phyloP scores from a whole-genome alignment of 2,888 invertebrate genomes.

The Polymixis lichenea region DNA sequence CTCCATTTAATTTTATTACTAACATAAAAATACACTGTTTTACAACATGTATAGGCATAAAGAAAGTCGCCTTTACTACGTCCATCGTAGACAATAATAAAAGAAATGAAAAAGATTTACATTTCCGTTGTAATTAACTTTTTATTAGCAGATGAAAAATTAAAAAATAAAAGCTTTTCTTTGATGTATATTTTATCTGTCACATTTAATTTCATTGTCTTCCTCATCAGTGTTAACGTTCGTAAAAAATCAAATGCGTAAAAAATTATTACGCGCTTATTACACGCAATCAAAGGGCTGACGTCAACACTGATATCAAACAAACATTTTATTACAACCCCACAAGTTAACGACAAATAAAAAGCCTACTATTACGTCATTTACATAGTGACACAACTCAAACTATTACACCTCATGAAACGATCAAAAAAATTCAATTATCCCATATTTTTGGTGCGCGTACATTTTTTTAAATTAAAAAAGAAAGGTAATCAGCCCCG shows the following conservation, averaged over 20 bases:
- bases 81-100: slow-evolving; percentile 51
- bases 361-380: slow-evolving; percentile 37
- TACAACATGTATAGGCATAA: slow-evolving; percentile 50
- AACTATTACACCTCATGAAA: slow-evolving; percentile 70
- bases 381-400: slow-evolving; percentile 54
- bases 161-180: slow-evolving; percentile 21
- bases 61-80: slow-evolving; percentile 53
- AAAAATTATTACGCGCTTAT: slow-evolving; percentile 32
- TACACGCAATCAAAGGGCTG: slow-evolving; percentile 59
- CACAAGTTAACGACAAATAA: slow-evolving; percentile 47
- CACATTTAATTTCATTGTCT: slow-evolving; percentile 37
- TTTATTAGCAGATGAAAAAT: slow-evolving; percentile 37
- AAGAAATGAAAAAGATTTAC: slow-evolving; percentile 44
- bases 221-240: slow-evolving; percentile 32
- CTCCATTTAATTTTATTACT: slow-evolving; percentile 65
- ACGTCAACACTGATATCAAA: slow-evolving; percentile 58
- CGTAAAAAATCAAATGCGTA: slow-evolving; percentile 21
- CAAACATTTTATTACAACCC: slow-evolving; percentile 60
- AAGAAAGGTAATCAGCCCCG: slow-evolving; percentile 84
- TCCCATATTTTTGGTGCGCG: slow-evolving; percentile 74
- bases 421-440: slow-evolving; percentile 81
- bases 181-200: slow-evolving; percentile 10
- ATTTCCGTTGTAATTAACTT: slow-evolving; percentile 50
- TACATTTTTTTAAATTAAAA: slow-evolving; percentile 79
- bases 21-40: slow-evolving; percentile 61